Base-by-base conservation (phyloP, 2,888 invertebrate species). In the Parnassius glacialis region DNA sequence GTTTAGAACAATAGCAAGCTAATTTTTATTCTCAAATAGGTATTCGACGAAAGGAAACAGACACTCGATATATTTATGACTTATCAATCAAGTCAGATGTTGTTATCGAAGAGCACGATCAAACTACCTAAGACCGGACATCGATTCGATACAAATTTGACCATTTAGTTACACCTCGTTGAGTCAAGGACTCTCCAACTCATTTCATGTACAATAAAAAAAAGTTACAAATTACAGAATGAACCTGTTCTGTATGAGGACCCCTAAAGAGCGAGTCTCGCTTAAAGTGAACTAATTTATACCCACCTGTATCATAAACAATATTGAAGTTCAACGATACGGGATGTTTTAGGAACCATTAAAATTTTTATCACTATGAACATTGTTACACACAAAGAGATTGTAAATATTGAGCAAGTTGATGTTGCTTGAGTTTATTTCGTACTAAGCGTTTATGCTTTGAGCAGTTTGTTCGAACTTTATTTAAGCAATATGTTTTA, bases 81-180 rank as follows among this genome's bases (percentile, higher is more conserved):
- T 75, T 64, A 81, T 85, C 84, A 86, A 79, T 80, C 75, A 59
- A 73, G 76, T 86, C 90, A 89, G 87, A 87, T 90, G 90, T 72
- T 80, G 81, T 83, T 83, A 79, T 77, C 16, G 76, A 82, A 13
- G 13, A 84, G 83, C 83, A 81, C 80, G 82, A 53, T 10, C 42
- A 54, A 76, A 68, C 65, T 72, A 70, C 73, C 73, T 68, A 70
- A 75, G 73, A 73, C 79, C 88, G 89, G 89, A 89, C 90, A 89
- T 85, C 85, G 76, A 90, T 90, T 90, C 89, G 89, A 84, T 90
- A 84, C 87, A 85, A 89, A 89, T 88, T 85, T 79, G 81, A 81
- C 80, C 83, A 83, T 91, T 91, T 90, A 85, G 91, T 84, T 84
- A 85, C 90, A 89, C 89, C 91, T 91, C 90, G 90, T 91, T 91